Percentiles rank a stretch among this genome's conserved stretches.
phyloP scores from a whole-genome alignment of 2,797 vertebrate species.

The Danio kyathit region DNA sequence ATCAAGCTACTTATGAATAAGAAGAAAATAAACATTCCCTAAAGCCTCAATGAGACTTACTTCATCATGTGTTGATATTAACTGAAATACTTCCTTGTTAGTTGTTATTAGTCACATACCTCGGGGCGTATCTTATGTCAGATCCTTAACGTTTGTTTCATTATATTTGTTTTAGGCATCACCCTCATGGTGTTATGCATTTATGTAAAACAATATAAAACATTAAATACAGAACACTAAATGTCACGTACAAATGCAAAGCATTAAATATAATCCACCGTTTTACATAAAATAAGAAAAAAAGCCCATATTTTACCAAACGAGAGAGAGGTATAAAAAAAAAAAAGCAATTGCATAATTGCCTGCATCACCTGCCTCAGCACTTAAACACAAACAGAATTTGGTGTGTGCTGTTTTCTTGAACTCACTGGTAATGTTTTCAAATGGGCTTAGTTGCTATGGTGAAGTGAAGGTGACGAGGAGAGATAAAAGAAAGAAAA shows the following conservation, averaged over 20 bases:
- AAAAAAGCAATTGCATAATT: conserved; percentile 13
- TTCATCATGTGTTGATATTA: conserved; percentile 36
- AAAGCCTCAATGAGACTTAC: conserved; percentile 10
- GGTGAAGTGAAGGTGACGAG: conserved; percentile 39
- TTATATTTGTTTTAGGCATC: conserved; percentile 18
- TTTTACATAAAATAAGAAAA: neutral
- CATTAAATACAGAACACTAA: neutral
- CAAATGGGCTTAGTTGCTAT: conserved; percentile 44
- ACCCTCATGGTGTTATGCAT: neutral
- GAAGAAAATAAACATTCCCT: conserved; percentile 5
- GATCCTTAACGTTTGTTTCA: neutral
- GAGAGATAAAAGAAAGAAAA: conserved; percentile 21
- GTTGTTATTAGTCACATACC: conserved; percentile 32
- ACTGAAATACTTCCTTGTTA: conserved; percentile 9
- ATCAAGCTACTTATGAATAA: neutral
- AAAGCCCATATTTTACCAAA: conserved; percentile 46
- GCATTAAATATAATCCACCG: neutral
- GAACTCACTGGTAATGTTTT: conserved; percentile 13
- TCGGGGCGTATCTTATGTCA: conserved; percentile 16
- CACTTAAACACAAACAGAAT: conserved; percentile 38
- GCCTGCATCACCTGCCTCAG: conserved; percentile 7
- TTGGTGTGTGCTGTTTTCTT: conserved; percentile 24
- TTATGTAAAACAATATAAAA: neutral
- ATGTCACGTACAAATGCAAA: neutral
- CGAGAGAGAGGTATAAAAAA: neutral